These are phyloP conservation scores for Apamea monoglypha DNA, from an alignment of 2,888 invertebrate species.

Conservation along the genomic window DNA sequence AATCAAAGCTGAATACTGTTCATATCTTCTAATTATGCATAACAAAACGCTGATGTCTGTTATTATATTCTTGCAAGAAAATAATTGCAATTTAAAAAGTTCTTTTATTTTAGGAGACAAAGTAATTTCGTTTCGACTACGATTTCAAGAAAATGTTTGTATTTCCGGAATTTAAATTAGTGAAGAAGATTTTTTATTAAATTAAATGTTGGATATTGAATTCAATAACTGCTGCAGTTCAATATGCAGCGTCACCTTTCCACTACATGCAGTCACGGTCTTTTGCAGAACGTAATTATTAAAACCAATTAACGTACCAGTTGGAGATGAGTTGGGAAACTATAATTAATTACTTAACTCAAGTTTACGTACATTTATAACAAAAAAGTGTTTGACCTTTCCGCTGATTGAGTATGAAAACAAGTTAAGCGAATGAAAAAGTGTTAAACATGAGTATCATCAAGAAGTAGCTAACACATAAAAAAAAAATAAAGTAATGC, in stretches of 20 bases:
- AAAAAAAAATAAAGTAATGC: conserved; percentile 17
- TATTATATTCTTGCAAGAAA: conserved; percentile 9
- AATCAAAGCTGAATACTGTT: conserved; percentile 28
- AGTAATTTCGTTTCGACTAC: not conserved
- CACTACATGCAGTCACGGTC: conserved; percentile 2
- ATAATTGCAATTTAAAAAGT: conserved; percentile 2
- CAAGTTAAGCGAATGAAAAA: not conserved
- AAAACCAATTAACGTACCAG: conserved; percentile 21
- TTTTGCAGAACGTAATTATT: conserved; percentile 2
- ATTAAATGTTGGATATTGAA: not conserved
- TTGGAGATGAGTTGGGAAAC: conserved; percentile 28
- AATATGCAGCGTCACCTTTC: conserved; percentile 16
- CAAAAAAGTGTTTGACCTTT: conserved; percentile 39
- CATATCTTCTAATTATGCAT: conserved; percentile 18
- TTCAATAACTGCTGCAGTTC: conserved; percentile 7
- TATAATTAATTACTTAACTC: conserved; percentile 10
- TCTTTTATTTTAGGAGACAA: conserved; percentile 7
- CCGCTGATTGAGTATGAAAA: conserved; percentile 29
- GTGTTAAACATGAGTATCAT: conserved; percentile 2
- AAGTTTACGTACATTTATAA: conserved; percentile 12
- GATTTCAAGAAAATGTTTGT: not conserved
- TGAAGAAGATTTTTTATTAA: not conserved
- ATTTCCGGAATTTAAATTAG: not conserved
- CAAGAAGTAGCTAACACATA: conserved; percentile 1
- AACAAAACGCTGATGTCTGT: conserved; percentile 27